Percentiles rank a stretch among this genome's conserved stretches.
These are phyloP conservation scores for Dallia pectoralis DNA, from an alignment of 2,797 vertebrate species.

Conservation along the genomic window DNA sequence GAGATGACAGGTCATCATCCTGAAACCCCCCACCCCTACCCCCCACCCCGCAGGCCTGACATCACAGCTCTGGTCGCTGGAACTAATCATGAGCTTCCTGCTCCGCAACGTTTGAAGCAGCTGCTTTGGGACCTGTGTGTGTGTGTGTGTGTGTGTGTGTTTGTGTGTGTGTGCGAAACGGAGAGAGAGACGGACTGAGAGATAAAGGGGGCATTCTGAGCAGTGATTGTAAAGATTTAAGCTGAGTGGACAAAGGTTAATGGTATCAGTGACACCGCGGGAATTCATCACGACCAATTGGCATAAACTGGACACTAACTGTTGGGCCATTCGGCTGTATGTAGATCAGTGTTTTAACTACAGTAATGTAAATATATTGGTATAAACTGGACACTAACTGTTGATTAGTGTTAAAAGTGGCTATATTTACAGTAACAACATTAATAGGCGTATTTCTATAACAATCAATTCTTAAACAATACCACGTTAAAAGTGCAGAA, in stretches of 20 bases:
- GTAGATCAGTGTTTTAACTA: background rate
- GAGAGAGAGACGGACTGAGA: constrained; percentile 19
- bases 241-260: constrained; percentile 20
- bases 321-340: background rate
- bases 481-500: constrained; percentile 35
- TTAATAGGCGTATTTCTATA: no score
- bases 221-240: constrained; percentile 54
- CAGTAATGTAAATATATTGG: background rate
- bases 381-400: no score
- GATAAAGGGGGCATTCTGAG: constrained; percentile 38
- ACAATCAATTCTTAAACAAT: background rate
- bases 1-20: constrained; percentile 36
- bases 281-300: background rate
- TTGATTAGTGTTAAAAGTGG: no score
- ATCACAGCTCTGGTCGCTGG: constrained; percentile 65
- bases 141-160: constrained; percentile 28
- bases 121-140: constrained; percentile 60
- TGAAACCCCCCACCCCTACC: constrained; percentile 1
- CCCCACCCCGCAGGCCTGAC: constrained; percentile 46
- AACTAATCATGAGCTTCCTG: constrained; percentile 75
- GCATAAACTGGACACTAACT: background rate
- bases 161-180: constrained; percentile 17
- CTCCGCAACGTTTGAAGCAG: constrained; percentile 61
- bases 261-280: background rate
- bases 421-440: no score